These are phyloP conservation scores for Myopa testacea DNA, from an alignment of 2,888 invertebrate species.

Conservation along the genomic window DNA sequence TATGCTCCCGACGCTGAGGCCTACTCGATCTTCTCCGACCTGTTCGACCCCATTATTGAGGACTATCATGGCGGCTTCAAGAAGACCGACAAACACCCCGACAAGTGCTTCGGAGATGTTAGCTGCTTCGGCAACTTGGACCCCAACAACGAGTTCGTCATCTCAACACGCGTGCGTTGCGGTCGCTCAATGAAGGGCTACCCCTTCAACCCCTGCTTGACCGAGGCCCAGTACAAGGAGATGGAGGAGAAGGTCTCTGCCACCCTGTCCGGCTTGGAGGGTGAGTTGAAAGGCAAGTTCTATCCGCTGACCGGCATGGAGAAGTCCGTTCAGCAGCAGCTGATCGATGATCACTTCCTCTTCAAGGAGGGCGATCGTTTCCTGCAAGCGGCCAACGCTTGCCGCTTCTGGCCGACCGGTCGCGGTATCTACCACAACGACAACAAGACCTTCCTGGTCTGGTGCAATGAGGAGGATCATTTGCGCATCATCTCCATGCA, in stretches of 20 bases:
- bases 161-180: slow-evolving; percentile 96
- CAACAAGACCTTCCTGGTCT: slow-evolving; percentile 96
- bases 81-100: slow-evolving; percentile 93
- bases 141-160: slow-evolving; percentile 89
- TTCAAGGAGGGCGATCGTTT: slow-evolving; percentile 91
- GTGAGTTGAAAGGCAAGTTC: slow-evolving; percentile 94
- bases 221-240: slow-evolving; percentile 96
- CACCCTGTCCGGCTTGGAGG: slow-evolving; percentile 84
- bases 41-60: slow-evolving; percentile 98
- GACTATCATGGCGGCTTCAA: slow-evolving; percentile 97
- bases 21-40: slow-evolving; percentile 89
- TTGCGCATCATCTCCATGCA: slow-evolving; percentile 98
- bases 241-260: slow-evolving; percentile 92
- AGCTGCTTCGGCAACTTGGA: slow-evolving; percentile 91
- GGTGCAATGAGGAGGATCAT: slow-evolving; percentile 99
- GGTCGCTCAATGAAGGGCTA: slow-evolving; percentile 95
- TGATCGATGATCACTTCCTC: slow-evolving; percentile 98
- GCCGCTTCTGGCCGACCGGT: slow-evolving; percentile 97
- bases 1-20: slow-evolving; percentile 98
- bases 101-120: slow-evolving; percentile 94
- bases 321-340: slow-evolving; percentile 94
- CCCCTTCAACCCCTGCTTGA: slow-evolving; percentile 97
- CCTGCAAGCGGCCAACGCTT: slow-evolving; percentile 92
- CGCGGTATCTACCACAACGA: slow-evolving; percentile 99
- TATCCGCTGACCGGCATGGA: slow-evolving; percentile 96